phyloP scores from a whole-genome alignment of 2,888 invertebrate genomes.

The Agrotis exclamationis region DNA sequence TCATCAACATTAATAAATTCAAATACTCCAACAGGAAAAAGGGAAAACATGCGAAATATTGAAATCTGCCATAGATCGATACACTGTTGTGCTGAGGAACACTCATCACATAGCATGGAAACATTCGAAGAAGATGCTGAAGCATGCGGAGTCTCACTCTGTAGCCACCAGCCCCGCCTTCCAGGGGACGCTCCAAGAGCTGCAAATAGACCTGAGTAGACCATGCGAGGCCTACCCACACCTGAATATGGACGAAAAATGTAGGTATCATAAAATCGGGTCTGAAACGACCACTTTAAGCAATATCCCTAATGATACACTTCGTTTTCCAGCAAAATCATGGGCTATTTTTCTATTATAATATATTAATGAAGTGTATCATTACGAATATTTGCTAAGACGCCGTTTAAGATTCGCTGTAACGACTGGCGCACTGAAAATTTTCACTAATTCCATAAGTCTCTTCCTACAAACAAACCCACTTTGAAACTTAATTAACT shows the following conservation, averaged over 20 bases:
- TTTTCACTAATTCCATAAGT: too few relatives aligned
- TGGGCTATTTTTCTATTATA: too few relatives aligned
- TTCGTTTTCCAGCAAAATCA: too few relatives aligned
- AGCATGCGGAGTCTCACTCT: slow-evolving; percentile 13
- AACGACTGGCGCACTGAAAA: too few relatives aligned
- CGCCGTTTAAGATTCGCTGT: too few relatives aligned
- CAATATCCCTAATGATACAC: too few relatives aligned
- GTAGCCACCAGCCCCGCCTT: slow-evolving; percentile 37
- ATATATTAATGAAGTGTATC: too few relatives aligned
- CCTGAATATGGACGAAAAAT: slow-evolving; percentile 94
- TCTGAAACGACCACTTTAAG: too few relatives aligned
- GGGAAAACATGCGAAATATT: slow-evolving; percentile 90
- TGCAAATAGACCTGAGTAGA: slow-evolving; percentile 90
- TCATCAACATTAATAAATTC: not conserved
- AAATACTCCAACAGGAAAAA: slow-evolving; percentile 56
- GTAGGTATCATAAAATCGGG: slow-evolving; percentile 85
- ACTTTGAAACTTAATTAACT: too few relatives aligned
- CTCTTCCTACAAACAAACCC: too few relatives aligned
- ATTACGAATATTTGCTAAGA: too few relatives aligned
- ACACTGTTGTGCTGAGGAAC: slow-evolving; percentile 55
- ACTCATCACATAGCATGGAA: slow-evolving; percentile 59
- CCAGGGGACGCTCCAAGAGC: slow-evolving; percentile 75
- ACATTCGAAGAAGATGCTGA: slow-evolving; percentile 34
- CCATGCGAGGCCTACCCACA: slow-evolving; percentile 93
- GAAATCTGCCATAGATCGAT: slow-evolving; percentile 68